Base-by-base conservation (phyloP, 2,113 vertebrate genomes). In the Parus major region DNA sequence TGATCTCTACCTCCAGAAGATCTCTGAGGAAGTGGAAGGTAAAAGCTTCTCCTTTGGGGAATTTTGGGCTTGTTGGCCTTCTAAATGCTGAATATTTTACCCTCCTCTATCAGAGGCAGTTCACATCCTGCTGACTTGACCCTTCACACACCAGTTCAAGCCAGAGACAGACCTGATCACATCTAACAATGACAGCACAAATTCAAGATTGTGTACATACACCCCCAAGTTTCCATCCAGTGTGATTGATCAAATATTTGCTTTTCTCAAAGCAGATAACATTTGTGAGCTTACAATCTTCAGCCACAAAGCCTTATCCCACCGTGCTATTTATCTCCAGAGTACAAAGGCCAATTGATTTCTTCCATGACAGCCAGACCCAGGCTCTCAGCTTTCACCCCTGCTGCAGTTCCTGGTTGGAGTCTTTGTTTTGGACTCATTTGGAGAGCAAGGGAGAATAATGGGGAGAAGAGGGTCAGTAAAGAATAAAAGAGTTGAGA, bases 321-420 rank as follows among this genome's bases (percentile, higher is more conserved):
- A 44, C 59, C 52, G 41, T 66, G 41, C 83, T 81, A 33, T 82
- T 97, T 95, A 90, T 92, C 92, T 95, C 42, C 42, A 20, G 66
- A 71, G 76, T 28, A 91, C 92, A 96, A 97, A 93, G 88, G 68
- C 73, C 88, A 91, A 78, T 76, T 92, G 91, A 94, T 94, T 95
- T 88, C 53, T 84, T 41, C 73, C 56, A 80, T 24, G 50, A 52
- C 64, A 86, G 56, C 28, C 71, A 87, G 70, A 72, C 12, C 24
- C 85, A 23, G 21, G 42, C 65, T 82, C 84, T 73, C 88, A 84
- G 65, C 82, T 94, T 64, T 77, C 84, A 87, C 22, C 71, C 56
- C 70, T 57, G 57, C 75, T 76, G n/a, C 75, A 59, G 52, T 39
- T 70, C 55, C 59, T 73, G 42, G 22, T 65, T 63, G 56, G 49